phyloP scores from a whole-genome alignment of 2,113 vertebrate genomes.

The Rafetus swinhoei region DNA sequence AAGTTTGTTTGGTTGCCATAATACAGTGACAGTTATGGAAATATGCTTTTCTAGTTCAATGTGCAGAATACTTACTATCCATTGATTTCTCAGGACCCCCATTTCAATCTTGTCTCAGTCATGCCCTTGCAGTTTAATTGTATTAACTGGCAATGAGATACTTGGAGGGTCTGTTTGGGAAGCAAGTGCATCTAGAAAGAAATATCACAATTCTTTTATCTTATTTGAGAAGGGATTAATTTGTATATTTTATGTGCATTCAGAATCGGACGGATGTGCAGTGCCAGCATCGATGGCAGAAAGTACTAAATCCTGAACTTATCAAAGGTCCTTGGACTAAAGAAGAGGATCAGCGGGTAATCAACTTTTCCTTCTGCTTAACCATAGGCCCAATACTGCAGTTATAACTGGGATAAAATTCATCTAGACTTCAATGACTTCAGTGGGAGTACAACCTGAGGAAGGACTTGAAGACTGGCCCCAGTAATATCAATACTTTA shows the following conservation, averaged over 20 bases:
- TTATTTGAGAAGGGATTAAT: conserved; percentile 4
- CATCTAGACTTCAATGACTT: background rate
- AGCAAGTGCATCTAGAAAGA: background rate
- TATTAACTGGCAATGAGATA: background rate
- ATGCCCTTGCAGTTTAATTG: background rate
- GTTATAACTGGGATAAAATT: background rate
- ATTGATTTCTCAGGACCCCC: background rate
- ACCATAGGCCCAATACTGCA: background rate
- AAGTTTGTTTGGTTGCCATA: background rate
- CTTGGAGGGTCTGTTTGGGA: accelerated
- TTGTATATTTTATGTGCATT: conserved; percentile 42
- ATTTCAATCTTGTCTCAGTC: background rate
- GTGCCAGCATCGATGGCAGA: conserved; percentile 99
- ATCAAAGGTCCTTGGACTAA: conserved; percentile 99
- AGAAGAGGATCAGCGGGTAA: conserved; percentile 98
- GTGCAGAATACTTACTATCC: background rate
- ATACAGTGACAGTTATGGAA: background rate
- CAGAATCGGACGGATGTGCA: conserved; percentile 99
- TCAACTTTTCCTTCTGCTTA: conserved; percentile 51
- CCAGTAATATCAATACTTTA: background rate
- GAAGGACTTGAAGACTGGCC: background rate
- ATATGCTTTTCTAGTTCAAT: background rate
- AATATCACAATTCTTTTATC: background rate
- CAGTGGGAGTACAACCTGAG: background rate
- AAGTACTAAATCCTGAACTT: conserved; percentile 98